Conservation (phyloP, 2,113 vertebrate species). For the Uria lomvia region DNA sequence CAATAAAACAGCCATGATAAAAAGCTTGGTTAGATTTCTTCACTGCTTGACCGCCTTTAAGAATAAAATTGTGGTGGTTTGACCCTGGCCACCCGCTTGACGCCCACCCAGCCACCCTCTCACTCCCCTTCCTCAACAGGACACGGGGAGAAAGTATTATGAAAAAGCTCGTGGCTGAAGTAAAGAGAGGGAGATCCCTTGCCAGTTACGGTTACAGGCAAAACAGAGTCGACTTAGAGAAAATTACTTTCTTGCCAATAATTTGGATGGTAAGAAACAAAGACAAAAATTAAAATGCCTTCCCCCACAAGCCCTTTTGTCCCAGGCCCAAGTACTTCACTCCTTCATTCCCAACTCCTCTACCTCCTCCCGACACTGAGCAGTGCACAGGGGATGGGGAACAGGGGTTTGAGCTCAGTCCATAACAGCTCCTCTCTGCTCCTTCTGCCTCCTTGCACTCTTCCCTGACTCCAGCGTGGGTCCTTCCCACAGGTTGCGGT, state of each 20-base stretch:
- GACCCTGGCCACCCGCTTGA: neutral
- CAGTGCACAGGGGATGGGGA: neutral
- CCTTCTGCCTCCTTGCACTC: neutral
- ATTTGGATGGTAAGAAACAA: neutral
- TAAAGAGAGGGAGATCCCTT: neutral
- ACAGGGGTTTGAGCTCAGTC: rapidly evolving
- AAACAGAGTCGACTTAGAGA: neutral
- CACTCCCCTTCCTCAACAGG: neutral
- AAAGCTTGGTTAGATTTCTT: neutral
- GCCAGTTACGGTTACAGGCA: neutral
- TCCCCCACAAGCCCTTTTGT: neutral
- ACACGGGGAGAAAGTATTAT: neutral
- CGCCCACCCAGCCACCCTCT: neutral
- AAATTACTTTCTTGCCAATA: neutral
- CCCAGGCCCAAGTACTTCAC: neutral
- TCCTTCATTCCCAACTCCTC: neutral
- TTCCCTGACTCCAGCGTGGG: neutral
- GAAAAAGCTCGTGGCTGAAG: neutral
- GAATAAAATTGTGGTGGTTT: neutral
- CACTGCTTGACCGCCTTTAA: neutral
- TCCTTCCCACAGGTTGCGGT: neutral
- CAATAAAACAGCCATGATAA: neutral
- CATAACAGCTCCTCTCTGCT: neutral
- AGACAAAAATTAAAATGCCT: neutral
- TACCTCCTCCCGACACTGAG: neutral